Conservation (phyloP, 2,888 invertebrate genomes). For the Rotaria socialis region DNA sequence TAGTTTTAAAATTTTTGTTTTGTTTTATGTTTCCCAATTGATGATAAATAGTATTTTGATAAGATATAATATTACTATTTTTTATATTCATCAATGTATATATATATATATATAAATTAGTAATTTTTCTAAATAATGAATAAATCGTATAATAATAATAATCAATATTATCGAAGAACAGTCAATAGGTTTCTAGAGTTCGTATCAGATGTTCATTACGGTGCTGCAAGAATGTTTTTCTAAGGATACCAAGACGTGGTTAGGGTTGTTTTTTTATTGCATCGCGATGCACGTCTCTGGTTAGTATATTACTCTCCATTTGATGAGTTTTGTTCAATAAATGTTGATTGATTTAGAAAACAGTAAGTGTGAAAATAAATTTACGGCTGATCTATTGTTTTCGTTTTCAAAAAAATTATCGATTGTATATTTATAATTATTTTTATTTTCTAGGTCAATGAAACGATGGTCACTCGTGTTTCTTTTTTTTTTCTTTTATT, state of each 20-base stretch:
- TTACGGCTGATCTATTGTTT: not conserved
- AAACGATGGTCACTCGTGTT: not conserved
- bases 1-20: not conserved
- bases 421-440: not conserved
- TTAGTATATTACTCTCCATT: too few relatives aligned
- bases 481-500: not conserved
- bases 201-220: too few relatives aligned
- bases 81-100: not conserved
- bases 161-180: not conserved
- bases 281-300: too few relatives aligned
- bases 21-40: not conserved
- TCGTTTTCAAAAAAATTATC: not conserved
- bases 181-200: not conserved
- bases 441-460: not conserved
- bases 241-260: too few relatives aligned
- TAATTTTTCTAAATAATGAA: slow-evolving; percentile 2
- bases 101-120: too few relatives aligned
- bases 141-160: not conserved
- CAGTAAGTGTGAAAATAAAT: not conserved
- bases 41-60: not conserved
- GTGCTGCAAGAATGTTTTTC: too few relatives aligned
- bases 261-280: too few relatives aligned
- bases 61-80: not conserved
- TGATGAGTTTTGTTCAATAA: too few relatives aligned
- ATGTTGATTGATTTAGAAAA: not conserved